These are phyloP conservation scores for Etia nguti DNA, from an alignment of 2,113 vertebrate species.

Conservation along the genomic window DNA sequence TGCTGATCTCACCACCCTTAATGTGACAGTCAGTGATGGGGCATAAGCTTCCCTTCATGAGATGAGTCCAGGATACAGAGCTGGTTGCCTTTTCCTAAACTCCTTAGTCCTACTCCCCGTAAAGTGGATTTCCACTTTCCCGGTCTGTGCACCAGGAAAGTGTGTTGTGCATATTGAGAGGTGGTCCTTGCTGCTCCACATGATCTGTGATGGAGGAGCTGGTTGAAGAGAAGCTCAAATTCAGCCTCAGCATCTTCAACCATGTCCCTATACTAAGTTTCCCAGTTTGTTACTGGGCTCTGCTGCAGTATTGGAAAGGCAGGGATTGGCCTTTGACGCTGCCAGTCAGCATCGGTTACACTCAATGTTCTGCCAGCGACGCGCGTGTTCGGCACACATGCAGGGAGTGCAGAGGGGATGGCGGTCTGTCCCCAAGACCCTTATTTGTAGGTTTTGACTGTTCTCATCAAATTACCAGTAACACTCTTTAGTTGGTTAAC, in stretches of 20 bases:
- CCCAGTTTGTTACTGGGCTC: not conserved
- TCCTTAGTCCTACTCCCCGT: not conserved
- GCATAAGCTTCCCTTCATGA: not conserved
- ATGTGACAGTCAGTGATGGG: not conserved
- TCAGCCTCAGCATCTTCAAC: not conserved
- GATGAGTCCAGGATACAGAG: not conserved
- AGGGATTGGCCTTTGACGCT: not conserved
- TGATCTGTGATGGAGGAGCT: not conserved
- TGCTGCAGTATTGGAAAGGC: not conserved
- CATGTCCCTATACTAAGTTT: not conserved
- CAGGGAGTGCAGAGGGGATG: not conserved
- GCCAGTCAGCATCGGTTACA: not conserved
- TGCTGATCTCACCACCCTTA: too few species aligned
- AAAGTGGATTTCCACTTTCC: not conserved
- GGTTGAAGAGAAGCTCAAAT: not conserved
- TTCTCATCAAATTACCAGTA: not conserved
- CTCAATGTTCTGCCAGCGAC: not conserved
- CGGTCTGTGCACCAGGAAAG: not conserved
- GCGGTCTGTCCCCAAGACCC: not conserved
- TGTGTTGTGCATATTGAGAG: not conserved
- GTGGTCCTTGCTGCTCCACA: not conserved
- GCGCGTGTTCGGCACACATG: not conserved
- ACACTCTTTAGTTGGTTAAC: not conserved
- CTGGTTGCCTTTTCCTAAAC: not conserved
- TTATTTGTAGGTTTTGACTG: not conserved